Evolutionary conservation across 2,797 vertebrate species (phyloP).

Genomic region (Betta splendens): DNA sequence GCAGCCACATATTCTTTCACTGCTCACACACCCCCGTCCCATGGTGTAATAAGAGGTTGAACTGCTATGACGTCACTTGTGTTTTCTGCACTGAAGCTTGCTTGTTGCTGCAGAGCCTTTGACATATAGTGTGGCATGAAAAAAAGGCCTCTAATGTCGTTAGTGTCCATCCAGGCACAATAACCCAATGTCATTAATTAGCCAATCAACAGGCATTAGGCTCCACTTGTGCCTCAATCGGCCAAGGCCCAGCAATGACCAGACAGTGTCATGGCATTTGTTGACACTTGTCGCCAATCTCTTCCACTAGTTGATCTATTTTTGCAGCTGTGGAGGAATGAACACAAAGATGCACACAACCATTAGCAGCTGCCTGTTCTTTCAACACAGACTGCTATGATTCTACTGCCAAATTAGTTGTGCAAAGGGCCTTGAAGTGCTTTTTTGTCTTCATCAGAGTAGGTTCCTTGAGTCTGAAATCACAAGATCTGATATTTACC

Average conservation of each 20-base stretch:
- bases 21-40: slow-evolving; percentile 43
- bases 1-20: slow-evolving; percentile 25
- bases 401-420: slow-evolving; percentile 11
- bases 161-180: slow-evolving; percentile 57
- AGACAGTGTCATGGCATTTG: slow-evolving; percentile 36
- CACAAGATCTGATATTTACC: too few relatives aligned
- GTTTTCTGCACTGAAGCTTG: slow-evolving; percentile 32
- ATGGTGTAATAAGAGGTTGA: slow-evolving; percentile 28
- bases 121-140: slow-evolving; percentile 27
- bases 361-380: slow-evolving; percentile 26
- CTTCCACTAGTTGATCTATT: slow-evolving; percentile 10
- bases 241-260: slow-evolving; percentile 41
- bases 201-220: slow-evolving; percentile 59
- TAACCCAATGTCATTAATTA: slow-evolving; percentile 63
- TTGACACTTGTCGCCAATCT: slow-evolving; percentile 40
- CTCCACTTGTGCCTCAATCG: slow-evolving; percentile 28
- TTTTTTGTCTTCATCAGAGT: slow-evolving; percentile 2
- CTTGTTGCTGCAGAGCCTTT: slow-evolving; percentile 21
- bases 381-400: slow-evolving; percentile 1
- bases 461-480: too few relatives aligned
- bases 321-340: slow-evolving; percentile 4
- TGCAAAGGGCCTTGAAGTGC: slow-evolving; percentile 17
- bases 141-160: slow-evolving; percentile 49
- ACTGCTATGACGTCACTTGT: slow-evolving; percentile 24
- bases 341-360: slow-evolving; percentile 22